Evolutionary conservation across 1,140 invertebrate species (phyloP).

Genomic region (Heliothis subflexa): DNA sequence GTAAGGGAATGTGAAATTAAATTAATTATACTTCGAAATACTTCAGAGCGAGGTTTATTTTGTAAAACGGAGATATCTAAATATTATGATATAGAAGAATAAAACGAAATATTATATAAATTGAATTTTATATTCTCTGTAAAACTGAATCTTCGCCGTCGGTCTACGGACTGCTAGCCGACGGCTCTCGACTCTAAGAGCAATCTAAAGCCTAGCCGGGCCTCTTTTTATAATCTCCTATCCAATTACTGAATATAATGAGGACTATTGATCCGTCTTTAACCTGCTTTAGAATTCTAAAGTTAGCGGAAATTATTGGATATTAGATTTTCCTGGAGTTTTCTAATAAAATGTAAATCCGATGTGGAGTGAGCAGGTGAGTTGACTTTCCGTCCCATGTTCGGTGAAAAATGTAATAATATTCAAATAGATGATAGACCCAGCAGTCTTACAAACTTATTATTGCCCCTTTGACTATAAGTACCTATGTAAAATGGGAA

Average conservation of each 20-base stretch:
- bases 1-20: no score
- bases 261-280: constrained; percentile 2
- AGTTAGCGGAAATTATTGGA: not conserved
- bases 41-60: no score
- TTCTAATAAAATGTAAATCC: not conserved
- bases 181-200: constrained; percentile 3
- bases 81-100: not conserved
- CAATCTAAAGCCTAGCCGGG: constrained; percentile 21
- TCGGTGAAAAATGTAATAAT: no score
- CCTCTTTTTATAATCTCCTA: constrained; percentile 40
- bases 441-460: no score
- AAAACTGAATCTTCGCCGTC: not conserved
- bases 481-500: no score
- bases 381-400: no score
- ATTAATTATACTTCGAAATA: no score
- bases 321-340: not conserved
- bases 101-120: not conserved
- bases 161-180: not conserved
- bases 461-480: no score
- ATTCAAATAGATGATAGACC: no score
- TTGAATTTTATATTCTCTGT: not conserved
- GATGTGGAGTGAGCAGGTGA: not conserved
- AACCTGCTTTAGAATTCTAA: not conserved
- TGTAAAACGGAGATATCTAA: no score
- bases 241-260: constrained; percentile 43